phyloP scores from a whole-genome alignment of 2,113 vertebrate genomes.

The Rostratula benghalensis region DNA sequence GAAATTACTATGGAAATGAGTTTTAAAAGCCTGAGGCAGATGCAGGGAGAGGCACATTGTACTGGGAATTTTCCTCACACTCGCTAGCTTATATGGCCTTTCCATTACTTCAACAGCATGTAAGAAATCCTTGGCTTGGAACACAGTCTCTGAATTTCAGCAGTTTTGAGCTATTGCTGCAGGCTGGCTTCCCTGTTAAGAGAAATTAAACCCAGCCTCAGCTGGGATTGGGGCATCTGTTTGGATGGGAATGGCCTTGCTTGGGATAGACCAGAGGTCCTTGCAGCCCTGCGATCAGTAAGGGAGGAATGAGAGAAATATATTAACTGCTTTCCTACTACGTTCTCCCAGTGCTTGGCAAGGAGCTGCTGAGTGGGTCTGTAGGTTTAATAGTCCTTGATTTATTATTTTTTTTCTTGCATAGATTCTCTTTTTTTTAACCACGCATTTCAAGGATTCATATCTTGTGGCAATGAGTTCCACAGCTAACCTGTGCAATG shows the following conservation, averaged over 20 bases:
- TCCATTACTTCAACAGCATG: slow-evolving; percentile 30
- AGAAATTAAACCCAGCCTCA: not conserved
- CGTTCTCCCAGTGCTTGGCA: not conserved
- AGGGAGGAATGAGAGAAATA: not conserved
- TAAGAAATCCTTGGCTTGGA: slow-evolving; percentile 13
- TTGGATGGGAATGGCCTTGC: not conserved
- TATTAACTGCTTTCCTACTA: not conserved
- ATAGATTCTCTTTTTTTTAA: not conserved
- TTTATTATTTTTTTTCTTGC: not conserved
- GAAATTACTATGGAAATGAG: slow-evolving; percentile 70
- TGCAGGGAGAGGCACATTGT: slow-evolving; percentile 42
- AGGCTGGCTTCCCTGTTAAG: not conserved
- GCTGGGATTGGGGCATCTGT: not conserved
- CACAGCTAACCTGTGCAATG: not conserved
- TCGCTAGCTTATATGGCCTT: not conserved
- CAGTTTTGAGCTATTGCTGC: not conserved
- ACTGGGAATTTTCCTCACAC: slow-evolving; percentile 26
- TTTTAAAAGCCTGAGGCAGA: slow-evolving; percentile 61
- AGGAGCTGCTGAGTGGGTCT: not conserved
- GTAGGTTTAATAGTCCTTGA: not conserved
- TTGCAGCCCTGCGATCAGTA: not conserved
- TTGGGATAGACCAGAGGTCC: not conserved
- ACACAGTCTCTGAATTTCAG: not conserved
- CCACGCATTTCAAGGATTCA: accelerated
- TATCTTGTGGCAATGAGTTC: not conserved